Evolutionary conservation across 2,888 invertebrate species (phyloP), one percentile per base, ranked within the genome.

Genomic region (Steinernema scapterisci): DNA sequence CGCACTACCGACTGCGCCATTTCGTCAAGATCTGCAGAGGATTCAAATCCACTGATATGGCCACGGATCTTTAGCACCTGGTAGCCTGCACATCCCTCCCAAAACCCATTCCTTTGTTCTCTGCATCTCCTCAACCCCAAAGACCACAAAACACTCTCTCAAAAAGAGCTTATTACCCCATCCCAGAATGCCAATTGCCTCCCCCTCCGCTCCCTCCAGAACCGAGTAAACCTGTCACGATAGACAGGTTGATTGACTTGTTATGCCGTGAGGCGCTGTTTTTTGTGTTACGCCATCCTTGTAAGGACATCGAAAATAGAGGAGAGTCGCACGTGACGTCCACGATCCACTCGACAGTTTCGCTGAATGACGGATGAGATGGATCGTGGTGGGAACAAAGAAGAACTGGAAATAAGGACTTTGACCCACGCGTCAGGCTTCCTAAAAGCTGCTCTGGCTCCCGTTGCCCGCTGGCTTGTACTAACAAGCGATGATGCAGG

Each of bases 381-480:
- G 48, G 48, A 48, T 21, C 23, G 21, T 23, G 19, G n/a, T 11
- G 63, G 1, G 31, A 19, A 38, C 63, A 38, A 63, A 38, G 63
- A 38, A 25, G 25, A 63, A 63, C 31, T 54, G 54, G 54, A 54
- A 54, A 48, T 48, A 31, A 31, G 63, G 31, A 63, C 63, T 63
- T 63, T 63, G 63, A 27, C 38, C 63, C 38, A 3, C 9, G 27
- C 16, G n/a, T n/a, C n/a, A n/a, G n/a, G n/a, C n/a, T n/a, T n/a
- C n/a, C n/a, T n/a, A n/a, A n/a, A n/a, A n/a, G n/a, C n/a, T n/a
- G n/a, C n/a, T n/a, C n/a, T n/a, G n/a, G n/a, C n/a, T n/a, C n/a
- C n/a, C n/a, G n/a, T n/a, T n/a, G n/a, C n/a, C n/a, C n/a, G n/a
- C n/a, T n/a, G n/a, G n/a, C n/a, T n/a, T n/a, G n/a, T 19, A 48